Base-by-base conservation (phyloP, 2,888 invertebrate genomes). In the Mesoligia furuncula region DNA sequence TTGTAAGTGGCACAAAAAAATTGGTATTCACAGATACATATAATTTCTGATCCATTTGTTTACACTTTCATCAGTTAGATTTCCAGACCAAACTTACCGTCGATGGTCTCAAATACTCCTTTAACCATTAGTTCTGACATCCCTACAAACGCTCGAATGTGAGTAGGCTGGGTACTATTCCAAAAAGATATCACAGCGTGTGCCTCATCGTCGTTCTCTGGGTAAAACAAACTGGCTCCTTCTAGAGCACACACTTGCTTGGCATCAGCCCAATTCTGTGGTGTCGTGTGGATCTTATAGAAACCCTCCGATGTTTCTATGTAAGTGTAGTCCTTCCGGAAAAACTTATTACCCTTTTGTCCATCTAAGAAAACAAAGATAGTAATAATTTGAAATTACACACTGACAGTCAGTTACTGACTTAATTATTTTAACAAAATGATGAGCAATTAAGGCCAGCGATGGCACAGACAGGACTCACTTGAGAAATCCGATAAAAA, bases 241-340 rank as follows among this genome's bases (percentile, higher is more conserved):
- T 95, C 95, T 48, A 88, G 57, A 1, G 86, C 89, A 79, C 95
- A 95, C 20, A 82, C 85, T 15, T 81, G 88, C 81, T 92, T 93
- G 0, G 95, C 95, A 2, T 93, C 91, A 17, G 86, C 73, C 94
- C 94, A 95, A 17, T 84, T 89, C 77, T 88, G 92, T 9, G 89
- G 90, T n/a, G 92, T 71, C 0, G 93, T 93, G 74, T 95, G 94
- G 36, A 95, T 87, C 88, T 95, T 96, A 87, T 95, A 95, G 78
- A 95, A 96, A 80, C 92, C 91, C 8, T 90, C 70, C 11, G 90
- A 87, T 1, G 79, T 83, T 24, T 93, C 90, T 75, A 95, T 42
- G 42, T 42, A 42, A 24, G 78, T 90, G 82, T 95, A 96, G 84
- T 95, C 95, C 57, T 91, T 93, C 5, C 95, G 91, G 80, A 95